phyloP scores from a whole-genome alignment of 2,797 vertebrate genomes.

The Poeciliopsis paucimaculata region DNA sequence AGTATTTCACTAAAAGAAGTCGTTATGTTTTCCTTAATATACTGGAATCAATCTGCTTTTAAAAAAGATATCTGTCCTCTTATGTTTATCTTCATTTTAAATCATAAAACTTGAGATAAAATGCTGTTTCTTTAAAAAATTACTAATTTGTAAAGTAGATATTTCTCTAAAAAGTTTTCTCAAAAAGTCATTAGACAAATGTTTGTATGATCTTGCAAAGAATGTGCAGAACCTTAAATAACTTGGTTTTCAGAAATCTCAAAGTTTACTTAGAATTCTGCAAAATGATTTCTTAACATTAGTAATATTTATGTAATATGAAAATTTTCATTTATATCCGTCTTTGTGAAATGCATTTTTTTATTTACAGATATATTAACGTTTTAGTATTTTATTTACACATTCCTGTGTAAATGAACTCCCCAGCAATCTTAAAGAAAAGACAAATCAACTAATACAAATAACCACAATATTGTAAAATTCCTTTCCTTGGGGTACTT shows the following conservation, averaged over 20 bases:
- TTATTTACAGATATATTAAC: background rate
- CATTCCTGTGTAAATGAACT: background rate
- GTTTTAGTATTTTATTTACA: background rate
- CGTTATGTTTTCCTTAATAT: no score
- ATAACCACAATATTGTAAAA: background rate
- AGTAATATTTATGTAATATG: background rate
- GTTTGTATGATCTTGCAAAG: no score
- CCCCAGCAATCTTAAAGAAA: background rate
- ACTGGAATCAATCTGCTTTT: no score
- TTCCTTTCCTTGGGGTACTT: constrained; percentile 10
- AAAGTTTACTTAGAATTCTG: background rate
- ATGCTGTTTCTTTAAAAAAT: no score
- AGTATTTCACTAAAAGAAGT: no score
- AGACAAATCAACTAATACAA: background rate
- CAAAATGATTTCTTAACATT: background rate
- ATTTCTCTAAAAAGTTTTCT: no score
- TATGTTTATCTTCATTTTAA: no score
- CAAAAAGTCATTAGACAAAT: no score
- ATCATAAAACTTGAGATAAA: no score
- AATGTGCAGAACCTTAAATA: no score
- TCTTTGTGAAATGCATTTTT: background rate
- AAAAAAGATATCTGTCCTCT: no score
- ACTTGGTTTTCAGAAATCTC: background rate
- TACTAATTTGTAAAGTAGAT: no score
- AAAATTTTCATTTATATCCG: background rate